Conservation (phyloP, 1,140 invertebrate genomes). For the Atopsyche davidsoni region DNA sequence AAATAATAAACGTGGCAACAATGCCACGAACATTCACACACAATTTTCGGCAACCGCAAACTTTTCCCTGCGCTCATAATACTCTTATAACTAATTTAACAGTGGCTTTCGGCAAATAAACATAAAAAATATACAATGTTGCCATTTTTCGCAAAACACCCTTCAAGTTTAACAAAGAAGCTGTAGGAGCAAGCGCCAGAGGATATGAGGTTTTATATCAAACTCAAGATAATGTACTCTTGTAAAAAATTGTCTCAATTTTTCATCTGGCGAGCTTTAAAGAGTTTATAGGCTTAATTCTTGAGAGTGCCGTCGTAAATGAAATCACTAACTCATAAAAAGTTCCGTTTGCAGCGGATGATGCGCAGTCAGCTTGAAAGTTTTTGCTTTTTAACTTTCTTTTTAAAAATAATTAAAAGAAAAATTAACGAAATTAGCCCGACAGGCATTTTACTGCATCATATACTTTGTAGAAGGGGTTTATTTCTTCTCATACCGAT, state of each 20-base stretch:
- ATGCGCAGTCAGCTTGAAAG: conserved; percentile 7
- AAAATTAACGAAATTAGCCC: no score
- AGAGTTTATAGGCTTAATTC: conserved; percentile 24
- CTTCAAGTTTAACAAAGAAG: conserved; percentile 23
- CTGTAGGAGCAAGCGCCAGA: conserved; percentile 19
- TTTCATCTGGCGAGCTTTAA: conserved; percentile 28
- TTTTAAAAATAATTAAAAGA: no score
- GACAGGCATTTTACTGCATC: no score
- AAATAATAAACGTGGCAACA: no score
- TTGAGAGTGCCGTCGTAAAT: conserved; percentile 22
- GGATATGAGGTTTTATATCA: conserved; percentile 26
- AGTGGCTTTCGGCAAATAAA: no score
- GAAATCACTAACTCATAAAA: conserved; percentile 30
- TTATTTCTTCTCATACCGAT: no score
- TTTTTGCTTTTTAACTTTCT: conserved; percentile 1
- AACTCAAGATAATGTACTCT: conserved; percentile 18
- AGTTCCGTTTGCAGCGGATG: conserved; percentile 13
- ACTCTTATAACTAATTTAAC: no score
- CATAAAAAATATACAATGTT: conserved; percentile 18
- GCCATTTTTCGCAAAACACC: conserved; percentile 5
- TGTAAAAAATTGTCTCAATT: conserved; percentile 27
- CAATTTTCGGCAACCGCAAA: no score
- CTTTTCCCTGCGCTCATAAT: no score
- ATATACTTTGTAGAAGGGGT: no score
- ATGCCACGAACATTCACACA: no score